Percentiles rank a stretch among this genome's conserved stretches.
Conservation (phyloP, 37 sponge, comb jelly and placozoan genomes). For the Axinella damicornis region DNA sequence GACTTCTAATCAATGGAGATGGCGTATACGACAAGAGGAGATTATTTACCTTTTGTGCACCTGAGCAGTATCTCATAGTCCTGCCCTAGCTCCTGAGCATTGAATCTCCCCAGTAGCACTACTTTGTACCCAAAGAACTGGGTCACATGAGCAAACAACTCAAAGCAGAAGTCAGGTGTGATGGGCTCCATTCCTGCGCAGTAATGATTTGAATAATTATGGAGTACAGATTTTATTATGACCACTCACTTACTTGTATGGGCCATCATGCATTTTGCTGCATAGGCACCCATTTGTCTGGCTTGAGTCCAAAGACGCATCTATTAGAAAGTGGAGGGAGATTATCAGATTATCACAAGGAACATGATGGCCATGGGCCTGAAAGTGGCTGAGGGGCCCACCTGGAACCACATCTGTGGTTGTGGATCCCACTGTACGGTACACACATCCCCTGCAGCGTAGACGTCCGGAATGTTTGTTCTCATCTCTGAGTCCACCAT, state of each 20-base stretch:
- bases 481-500: constrained; percentile 92
- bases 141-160: constrained; percentile 97
- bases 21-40: too few relatives aligned
- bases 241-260: constrained; percentile 56
- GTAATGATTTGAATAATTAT: background rate
- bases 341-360: too few relatives aligned
- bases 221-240: background rate
- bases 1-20: too few relatives aligned
- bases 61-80: constrained; percentile 84
- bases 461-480: constrained; percentile 75
- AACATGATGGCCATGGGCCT: too few relatives aligned
- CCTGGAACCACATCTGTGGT: constrained; percentile 86
- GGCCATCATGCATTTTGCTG: constrained; percentile 86
- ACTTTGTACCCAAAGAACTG: constrained; percentile 97
- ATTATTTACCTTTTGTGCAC: constrained; percentile 71
- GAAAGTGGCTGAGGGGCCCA: constrained; percentile 5
- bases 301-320: constrained; percentile 99
- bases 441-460: constrained; percentile 99
- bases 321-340: constrained; percentile 25
- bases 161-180: constrained; percentile 93
- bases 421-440: constrained; percentile 69
- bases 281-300: constrained; percentile 95
- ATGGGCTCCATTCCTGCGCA: constrained; percentile 64
- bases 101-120: constrained; percentile 88
- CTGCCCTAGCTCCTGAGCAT: constrained; percentile 75